Conservation (phyloP, 1,140 invertebrate genomes). For the Camponotus pennsylvanicus region DNA sequence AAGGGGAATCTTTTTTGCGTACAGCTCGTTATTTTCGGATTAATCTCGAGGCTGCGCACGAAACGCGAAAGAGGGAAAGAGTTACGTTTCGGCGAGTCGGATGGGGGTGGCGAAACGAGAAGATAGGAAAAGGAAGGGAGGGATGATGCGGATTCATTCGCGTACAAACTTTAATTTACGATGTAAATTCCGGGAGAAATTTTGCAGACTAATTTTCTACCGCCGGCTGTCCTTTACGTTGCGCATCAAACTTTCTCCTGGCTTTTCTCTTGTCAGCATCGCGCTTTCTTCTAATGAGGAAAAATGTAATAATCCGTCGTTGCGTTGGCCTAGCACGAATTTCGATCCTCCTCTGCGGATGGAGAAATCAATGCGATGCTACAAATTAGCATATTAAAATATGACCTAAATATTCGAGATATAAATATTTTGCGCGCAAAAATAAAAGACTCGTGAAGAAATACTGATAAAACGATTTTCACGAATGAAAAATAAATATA, state of each 20-base stretch:
- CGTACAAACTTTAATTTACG: slow-evolving; percentile 82
- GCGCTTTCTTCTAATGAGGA: slow-evolving; percentile 52
- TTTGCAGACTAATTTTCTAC: slow-evolving; percentile 81
- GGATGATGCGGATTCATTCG: slow-evolving; percentile 34
- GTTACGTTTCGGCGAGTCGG: slow-evolving; percentile 50
- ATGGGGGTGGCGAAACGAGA: neutral
- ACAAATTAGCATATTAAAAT: slow-evolving; percentile 54
- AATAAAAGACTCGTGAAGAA: slow-evolving; percentile 37
- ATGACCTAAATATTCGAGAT: slow-evolving; percentile 18
- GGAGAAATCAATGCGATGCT: slow-evolving; percentile 18
- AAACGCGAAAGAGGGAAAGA: slow-evolving; percentile 52
- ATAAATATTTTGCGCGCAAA: neutral
- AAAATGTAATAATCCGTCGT: slow-evolving; percentile 36
- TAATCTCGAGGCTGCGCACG: slow-evolving; percentile 52
- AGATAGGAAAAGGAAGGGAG: slow-evolving; percentile 13
- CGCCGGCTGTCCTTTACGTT: slow-evolving; percentile 33
- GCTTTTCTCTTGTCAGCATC: slow-evolving; percentile 19
- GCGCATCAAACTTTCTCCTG: slow-evolving; percentile 24
- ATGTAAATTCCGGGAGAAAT: slow-evolving; percentile 79
- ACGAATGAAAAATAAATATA: neutral
- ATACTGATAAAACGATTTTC: neutral
- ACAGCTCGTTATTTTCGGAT: slow-evolving; percentile 72
- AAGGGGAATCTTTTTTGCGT: slow-evolving; percentile 40
- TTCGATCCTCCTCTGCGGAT: neutral
- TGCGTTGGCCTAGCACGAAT: slow-evolving; percentile 36